A percentile compares a stretch with the other conserved stretches of the same genome.
Conservation (phyloP, 2,888 invertebrate genomes). For the Antheraea assamensis region DNA sequence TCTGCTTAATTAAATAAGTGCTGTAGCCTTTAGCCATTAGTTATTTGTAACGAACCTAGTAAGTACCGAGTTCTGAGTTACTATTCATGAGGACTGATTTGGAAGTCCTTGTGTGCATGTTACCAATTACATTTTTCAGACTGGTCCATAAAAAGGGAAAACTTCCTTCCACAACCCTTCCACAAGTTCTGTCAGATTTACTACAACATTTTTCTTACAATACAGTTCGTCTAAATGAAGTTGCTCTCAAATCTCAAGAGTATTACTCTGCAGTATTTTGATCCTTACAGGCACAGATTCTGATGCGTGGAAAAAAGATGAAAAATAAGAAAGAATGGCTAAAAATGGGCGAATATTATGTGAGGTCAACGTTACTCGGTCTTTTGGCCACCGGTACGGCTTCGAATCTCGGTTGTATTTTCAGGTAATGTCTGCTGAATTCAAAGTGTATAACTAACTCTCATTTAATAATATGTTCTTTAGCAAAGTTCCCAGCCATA, state of each 20-base stretch:
- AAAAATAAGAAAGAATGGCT: conserved; percentile 60
- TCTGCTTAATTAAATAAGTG: too few species aligned
- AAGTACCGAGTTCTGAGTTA: too few species aligned
- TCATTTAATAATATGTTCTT: background rate
- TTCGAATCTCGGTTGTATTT: conserved; percentile 59
- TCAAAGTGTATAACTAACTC: background rate
- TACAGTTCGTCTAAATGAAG: background rate
- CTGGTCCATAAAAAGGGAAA: too few species aligned
- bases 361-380: conserved; percentile 69
- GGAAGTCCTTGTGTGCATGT: too few species aligned
- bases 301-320: conserved; percentile 73
- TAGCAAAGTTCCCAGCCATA: background rate
- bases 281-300: conserved; percentile 71
- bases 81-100: too few species aligned
- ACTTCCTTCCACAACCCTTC: too few species aligned
- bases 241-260: background rate
- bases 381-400: conserved; percentile 53
- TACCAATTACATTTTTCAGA: too few species aligned
- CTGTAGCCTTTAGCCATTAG: too few species aligned
- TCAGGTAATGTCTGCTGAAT: conserved; percentile 66
- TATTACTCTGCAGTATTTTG: background rate
- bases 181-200: too few species aligned
- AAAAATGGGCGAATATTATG: conserved; percentile 67
- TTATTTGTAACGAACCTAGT: too few species aligned
- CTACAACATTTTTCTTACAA: too few species aligned